Conservation (phyloP, 2,113 vertebrate genomes). For the Thryonomys swinderianus region DNA sequence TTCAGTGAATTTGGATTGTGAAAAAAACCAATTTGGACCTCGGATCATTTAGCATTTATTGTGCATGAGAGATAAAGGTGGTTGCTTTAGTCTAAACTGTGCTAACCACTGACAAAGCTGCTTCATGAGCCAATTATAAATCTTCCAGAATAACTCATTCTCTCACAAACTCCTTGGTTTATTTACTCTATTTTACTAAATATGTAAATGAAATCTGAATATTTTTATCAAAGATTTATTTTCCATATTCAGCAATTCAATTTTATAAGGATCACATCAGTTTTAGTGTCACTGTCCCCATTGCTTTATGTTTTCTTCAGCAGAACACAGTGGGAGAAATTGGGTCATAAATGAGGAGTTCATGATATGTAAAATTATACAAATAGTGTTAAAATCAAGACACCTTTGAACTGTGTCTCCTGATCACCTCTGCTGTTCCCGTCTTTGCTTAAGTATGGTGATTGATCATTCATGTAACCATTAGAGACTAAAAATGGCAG, state of each 20-base stretch:
- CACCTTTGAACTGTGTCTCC: not conserved
- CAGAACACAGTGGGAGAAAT: not conserved
- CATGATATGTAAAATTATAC: not conserved
- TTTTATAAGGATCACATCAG: not conserved
- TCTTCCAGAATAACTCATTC: not conserved
- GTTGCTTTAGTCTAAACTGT: conserved; percentile 53
- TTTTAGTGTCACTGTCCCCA: not conserved
- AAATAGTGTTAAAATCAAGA: not conserved
- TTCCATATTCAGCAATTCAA: not conserved
- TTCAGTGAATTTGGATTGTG: conserved; percentile 52
- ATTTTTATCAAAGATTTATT: not conserved
- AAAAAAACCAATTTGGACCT: conserved; percentile 42
- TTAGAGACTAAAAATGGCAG: not conserved
- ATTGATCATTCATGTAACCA: not conserved
- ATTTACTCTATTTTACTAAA: not conserved
- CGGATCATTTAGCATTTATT: conserved; percentile 63
- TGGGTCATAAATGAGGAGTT: not conserved
- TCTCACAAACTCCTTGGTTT: not conserved
- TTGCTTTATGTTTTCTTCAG: conserved; percentile 27
- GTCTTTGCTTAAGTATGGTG: not conserved
- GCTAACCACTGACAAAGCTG: conserved; percentile 20
- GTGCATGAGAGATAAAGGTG: conserved; percentile 43
- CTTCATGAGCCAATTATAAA: conserved; percentile 51
- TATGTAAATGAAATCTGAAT: not conserved
- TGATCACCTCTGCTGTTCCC: not conserved